Evolutionary conservation across 2,113 vertebrate species (phyloP).

Genomic region (Paramormyrops kingsleyae): DNA sequence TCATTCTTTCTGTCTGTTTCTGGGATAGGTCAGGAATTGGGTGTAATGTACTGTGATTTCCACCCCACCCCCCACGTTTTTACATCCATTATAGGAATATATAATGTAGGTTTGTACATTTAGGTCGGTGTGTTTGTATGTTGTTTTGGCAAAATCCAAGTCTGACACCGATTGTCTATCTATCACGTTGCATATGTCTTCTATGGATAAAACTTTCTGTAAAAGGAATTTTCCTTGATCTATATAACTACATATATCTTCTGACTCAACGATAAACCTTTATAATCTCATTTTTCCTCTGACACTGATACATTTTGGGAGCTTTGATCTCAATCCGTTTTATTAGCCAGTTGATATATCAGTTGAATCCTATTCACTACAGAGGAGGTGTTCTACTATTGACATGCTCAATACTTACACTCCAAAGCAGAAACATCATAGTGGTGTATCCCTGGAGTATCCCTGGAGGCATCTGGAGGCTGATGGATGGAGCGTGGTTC

Average conservation of each 20-base stretch:
- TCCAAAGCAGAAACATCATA: background rate
- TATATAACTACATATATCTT: background rate
- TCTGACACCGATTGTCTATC: background rate
- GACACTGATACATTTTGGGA: background rate
- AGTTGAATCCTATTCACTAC: background rate
- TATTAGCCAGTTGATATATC: background rate
- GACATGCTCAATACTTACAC: background rate
- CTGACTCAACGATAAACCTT: background rate
- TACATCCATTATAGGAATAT: background rate
- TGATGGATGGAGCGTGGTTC: background rate
- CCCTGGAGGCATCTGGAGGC: background rate
- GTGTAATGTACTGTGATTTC: background rate
- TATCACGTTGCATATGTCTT: background rate
- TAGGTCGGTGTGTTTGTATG: background rate
- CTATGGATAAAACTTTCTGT: background rate
- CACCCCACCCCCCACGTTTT: background rate
- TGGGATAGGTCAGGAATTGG: background rate
- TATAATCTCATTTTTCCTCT: background rate
- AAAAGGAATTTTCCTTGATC: background rate
- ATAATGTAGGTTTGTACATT: background rate
- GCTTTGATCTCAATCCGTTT: background rate
- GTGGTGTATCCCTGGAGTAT: background rate
- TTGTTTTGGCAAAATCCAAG: background rate
- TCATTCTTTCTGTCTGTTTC: background rate
- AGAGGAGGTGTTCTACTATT: background rate